Conservation (phyloP, 2,888 invertebrate species). For the Philopedon plagiatum region DNA sequence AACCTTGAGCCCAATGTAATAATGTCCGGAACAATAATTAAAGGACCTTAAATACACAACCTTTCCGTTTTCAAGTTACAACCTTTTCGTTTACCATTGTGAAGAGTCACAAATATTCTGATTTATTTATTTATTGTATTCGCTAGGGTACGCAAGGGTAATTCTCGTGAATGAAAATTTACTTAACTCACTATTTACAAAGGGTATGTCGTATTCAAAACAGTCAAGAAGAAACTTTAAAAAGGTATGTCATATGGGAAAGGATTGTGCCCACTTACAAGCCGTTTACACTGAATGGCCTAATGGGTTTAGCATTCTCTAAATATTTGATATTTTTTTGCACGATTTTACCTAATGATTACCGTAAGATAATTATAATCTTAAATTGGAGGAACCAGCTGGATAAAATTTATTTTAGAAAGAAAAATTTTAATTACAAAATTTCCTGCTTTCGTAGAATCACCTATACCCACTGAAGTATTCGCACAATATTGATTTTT, state of each 20-base stretch:
- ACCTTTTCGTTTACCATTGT: not conserved
- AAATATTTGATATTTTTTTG: too few species aligned
- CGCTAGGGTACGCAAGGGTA: not conserved
- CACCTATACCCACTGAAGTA: not conserved
- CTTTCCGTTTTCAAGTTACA: not conserved
- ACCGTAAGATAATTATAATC: not conserved
- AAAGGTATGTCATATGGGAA: too few species aligned
- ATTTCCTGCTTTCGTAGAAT: not conserved
- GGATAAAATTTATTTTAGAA: not conserved
- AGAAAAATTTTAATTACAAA: not conserved
- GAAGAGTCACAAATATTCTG: slow-evolving; percentile 4
- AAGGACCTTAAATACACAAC: not conserved
- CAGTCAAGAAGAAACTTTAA: too few species aligned
- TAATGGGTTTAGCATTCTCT: too few species aligned
- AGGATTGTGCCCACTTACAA: too few species aligned
- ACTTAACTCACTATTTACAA: too few species aligned
- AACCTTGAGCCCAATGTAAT: not conserved
- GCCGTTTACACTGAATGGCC: too few species aligned
- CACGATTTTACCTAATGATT: too few species aligned
- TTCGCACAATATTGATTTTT: slow-evolving; percentile 18
- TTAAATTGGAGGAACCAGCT: not conserved
- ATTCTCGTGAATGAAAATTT: not conserved
- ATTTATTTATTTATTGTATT: slow-evolving; percentile 10
- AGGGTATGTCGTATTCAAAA: too few species aligned
- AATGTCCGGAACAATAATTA: slow-evolving; percentile 1